Base-by-base conservation (phyloP, 1,140 invertebrate species). In the Trypoxylus dichotomus region DNA sequence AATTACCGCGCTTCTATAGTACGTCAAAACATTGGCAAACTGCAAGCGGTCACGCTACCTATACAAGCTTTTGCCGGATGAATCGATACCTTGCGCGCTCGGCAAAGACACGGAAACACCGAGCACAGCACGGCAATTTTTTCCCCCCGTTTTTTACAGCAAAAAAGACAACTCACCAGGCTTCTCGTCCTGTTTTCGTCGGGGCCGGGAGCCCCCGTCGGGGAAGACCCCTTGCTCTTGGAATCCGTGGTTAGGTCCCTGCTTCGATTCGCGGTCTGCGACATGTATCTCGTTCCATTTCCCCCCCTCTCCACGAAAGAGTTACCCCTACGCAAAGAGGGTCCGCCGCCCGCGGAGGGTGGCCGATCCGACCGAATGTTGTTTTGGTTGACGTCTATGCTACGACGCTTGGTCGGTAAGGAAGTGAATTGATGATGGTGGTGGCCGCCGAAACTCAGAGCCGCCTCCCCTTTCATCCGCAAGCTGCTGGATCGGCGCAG, bases 401-500 rank as follows among this genome's bases (percentile, higher is more conserved):
- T 79, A 19, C 63, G 37, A 37, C 54, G 68, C 24, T 43, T 37
- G 3, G 29, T 29, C 74, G 63, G 76, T 54, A 76, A 79, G 15
- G 74, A 42, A 74, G 79, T 32, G 37, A 73, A 63, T 42, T 78
- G 75, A 19, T 58, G 29, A 60, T 19, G 24, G 71, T 73, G 19
- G 41, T n/a, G 27, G 54, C 71, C 47, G 74, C 37, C 19, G 76
- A 63, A 74, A 43, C 32, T 71, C 42, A 41, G 71, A 41, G 37
- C 13, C 27, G 71, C 80, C 79, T 87, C 87, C 15, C 86, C 86
- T 47, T 84, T 85, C 68, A 87, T 37, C 80, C 88, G 86, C 79
- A 88, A 78, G 75, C 88, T 88, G 75, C 80, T 80, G 3, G 88
- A 87, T 21, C 88, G 88, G 41, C 87, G 85, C 76, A 88, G 81